Evolutionary conservation across 1,140 invertebrate genomes (phyloP).

Genomic region (Papilio machaon): DNA sequence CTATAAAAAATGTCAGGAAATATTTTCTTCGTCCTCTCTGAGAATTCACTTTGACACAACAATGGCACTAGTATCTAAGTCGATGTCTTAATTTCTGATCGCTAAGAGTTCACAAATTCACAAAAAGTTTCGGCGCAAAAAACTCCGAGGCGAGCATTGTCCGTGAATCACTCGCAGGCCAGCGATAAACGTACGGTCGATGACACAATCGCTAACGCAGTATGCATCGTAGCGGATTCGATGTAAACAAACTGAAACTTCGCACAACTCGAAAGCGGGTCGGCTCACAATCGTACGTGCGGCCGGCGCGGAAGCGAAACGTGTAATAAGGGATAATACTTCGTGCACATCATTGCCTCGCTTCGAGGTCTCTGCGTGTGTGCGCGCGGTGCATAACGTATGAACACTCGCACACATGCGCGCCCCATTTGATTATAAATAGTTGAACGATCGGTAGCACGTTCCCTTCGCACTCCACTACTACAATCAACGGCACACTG

Average conservation of each 20-base stretch:
- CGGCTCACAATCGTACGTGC: slow-evolving; percentile 74
- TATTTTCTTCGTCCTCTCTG: slow-evolving; percentile 39
- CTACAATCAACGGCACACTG: slow-evolving; percentile 73
- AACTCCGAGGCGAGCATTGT: slow-evolving; percentile 65
- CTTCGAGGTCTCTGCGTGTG: slow-evolving; percentile 58
- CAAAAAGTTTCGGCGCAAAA: slow-evolving; percentile 69
- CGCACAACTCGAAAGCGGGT: slow-evolving; percentile 75
- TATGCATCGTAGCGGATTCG: slow-evolving; percentile 70
- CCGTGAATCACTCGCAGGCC: slow-evolving; percentile 72
- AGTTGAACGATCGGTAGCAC: slow-evolving; percentile 81
- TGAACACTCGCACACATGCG: slow-evolving; percentile 70
- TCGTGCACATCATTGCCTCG: slow-evolving; percentile 80
- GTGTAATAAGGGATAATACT: slow-evolving; percentile 81
- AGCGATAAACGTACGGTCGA: slow-evolving; percentile 71
- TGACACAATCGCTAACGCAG: slow-evolving; percentile 76
- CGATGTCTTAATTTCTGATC: slow-evolving; percentile 56
- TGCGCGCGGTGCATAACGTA: slow-evolving; percentile 76
- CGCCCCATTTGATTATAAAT: slow-evolving; percentile 79
- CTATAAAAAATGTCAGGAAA: slow-evolving; percentile 31
- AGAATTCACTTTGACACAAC: slow-evolving; percentile 64
- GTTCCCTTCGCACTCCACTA: slow-evolving; percentile 78
- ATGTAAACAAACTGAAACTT: slow-evolving; percentile 78
- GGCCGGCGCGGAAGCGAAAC: slow-evolving; percentile 75
- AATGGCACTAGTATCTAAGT: slow-evolving; percentile 56
- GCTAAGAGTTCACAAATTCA: slow-evolving; percentile 66